Evolutionary conservation across 2,797 vertebrate genomes (phyloP), one percentile per base, ranked within the genome.

Genomic region (Crotalus adamanteus): DNA sequence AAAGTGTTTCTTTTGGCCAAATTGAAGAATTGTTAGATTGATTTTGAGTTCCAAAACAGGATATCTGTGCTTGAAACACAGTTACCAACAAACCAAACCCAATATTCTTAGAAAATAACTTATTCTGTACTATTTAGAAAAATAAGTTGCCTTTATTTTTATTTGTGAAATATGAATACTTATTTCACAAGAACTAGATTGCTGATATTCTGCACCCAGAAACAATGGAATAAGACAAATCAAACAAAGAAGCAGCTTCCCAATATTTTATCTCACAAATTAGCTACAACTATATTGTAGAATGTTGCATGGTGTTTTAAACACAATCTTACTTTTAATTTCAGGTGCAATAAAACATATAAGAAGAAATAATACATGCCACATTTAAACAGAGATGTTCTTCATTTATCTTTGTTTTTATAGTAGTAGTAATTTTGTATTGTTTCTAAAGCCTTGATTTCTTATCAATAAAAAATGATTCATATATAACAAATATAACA

Each of bases 131-230:
- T 91, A 60, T 93, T 94, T 91, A 90, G 89, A 93, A 96, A 78
- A 97, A 96, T 87, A 95, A 94, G 91, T 92, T 96, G 88, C 91
- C 95, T 93, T 95, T 95, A 69, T 93, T 97, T 97, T 96, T 96
- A 95, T 96, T 73, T 91, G 0, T 2, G 88, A 31, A 91, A 92
- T 63, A 96, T 96, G 95, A 94, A 78, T 55, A 55, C 13, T 26
- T 28, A n/a, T 47, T 90, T 42, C 73, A 47, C 73, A 83, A 78
- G 37, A 83, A 53, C 51, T 53, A 53, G 51, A 53, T 53, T 53
- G 9, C 8, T 53, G 51, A 11, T 53, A 53, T 53, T 53, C 90
- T 88, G 69, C 14, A 56, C 28, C 8, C 56, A 88, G n/a, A 91
- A 91, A 55, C 55, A 4, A n/a, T 55, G 28, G 4, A 88, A 90